Percentiles rank a stretch among this genome's conserved stretches.
Conservation (phyloP, 92 coral and sea anemone genomes). For the Chrysogorgia sp. region DNA sequence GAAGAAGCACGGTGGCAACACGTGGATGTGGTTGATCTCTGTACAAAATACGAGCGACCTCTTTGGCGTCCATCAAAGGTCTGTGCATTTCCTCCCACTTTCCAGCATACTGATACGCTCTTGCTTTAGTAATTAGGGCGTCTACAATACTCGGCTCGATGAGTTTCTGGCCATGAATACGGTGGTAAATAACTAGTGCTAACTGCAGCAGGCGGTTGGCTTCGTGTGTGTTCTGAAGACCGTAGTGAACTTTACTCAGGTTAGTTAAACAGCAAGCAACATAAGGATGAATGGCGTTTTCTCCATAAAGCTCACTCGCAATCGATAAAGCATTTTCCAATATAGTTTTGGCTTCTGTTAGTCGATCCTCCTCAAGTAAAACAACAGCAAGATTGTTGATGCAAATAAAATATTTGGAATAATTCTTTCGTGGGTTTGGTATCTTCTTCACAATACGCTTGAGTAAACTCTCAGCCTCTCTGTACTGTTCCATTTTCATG, state of each 20-base stretch:
- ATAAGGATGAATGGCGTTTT: conserved; percentile 28
- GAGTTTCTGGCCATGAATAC: neutral
- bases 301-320: conserved; percentile 39
- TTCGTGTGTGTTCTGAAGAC: conserved; percentile 12
- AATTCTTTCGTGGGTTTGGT: conserved; percentile 5
- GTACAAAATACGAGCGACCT: conserved; percentile 19
- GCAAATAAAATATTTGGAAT: conserved; percentile 9
- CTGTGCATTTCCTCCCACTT: conserved; percentile 29
- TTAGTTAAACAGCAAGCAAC: conserved; percentile 39
- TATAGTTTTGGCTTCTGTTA: conserved; percentile 28
- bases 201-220: conserved; percentile 20
- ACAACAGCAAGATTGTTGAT: conserved; percentile 38
- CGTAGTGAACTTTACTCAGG: conserved; percentile 17
- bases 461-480: conserved; percentile 16
- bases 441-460: conserved; percentile 2
- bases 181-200: conserved; percentile 21
- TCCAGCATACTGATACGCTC: conserved; percentile 12
- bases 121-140: conserved; percentile 22
- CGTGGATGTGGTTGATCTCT: conserved; percentile 1
- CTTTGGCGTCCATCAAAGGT: conserved; percentile 18
- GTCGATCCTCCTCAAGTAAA: conserved; percentile 12
- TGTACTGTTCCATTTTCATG: conserved; percentile 13
- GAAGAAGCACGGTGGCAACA: conserved; percentile 9
- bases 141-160: conserved; percentile 32
- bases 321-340: conserved; percentile 24